Base-by-base conservation (phyloP, 2,113 vertebrate species). In the Aspidoscelis tigris region DNA sequence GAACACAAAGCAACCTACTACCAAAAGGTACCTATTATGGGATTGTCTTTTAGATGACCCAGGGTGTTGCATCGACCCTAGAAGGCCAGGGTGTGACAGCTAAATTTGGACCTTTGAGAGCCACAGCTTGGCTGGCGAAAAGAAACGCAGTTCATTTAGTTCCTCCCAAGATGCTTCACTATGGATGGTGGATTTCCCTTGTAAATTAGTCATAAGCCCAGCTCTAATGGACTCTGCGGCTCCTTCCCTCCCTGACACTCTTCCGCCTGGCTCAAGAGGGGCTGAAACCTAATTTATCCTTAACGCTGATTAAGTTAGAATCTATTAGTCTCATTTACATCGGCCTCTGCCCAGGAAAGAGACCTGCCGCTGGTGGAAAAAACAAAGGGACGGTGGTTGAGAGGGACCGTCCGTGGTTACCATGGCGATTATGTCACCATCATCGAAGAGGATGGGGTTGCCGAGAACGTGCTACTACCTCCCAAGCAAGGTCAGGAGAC, bases 241-340 rank as follows among this genome's bases (percentile, higher is more conserved):
- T 24, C 14, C 75, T 64, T 7, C 21, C 6, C 78, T 73, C 14
- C 33, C 1, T 0, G 1, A 43, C 24, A 14, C 68, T 1, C 0
- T 7, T 70, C 86, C 82, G 76, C 73, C 84, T 80, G 84, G 80
- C 84, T 88, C 47, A 68, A 64, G 61, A 2, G 2, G 84, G 74
- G 73, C 10, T 1, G 82, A 93, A 92, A 94, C 88, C 84, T 92
- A 86, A 95, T 94, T 94, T 92, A 83, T 81, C 72, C 74, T 69
- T 43, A 50, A 66, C 43, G 24, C 76, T 94, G 85, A 95, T 92
- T 93, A 92, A 86, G 89, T 93, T 90, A 92, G 73, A 85, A 80
- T 84, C 88, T 78, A 91, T 92, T 91, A 90, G 78, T 41, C 18
- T 83, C 58, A 70, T 78, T 86, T 84, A 87, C 86, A 66, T 85